Evolutionary conservation across 2,113 vertebrate genomes (phyloP).

Genomic region (Spilogale gracilis): DNA sequence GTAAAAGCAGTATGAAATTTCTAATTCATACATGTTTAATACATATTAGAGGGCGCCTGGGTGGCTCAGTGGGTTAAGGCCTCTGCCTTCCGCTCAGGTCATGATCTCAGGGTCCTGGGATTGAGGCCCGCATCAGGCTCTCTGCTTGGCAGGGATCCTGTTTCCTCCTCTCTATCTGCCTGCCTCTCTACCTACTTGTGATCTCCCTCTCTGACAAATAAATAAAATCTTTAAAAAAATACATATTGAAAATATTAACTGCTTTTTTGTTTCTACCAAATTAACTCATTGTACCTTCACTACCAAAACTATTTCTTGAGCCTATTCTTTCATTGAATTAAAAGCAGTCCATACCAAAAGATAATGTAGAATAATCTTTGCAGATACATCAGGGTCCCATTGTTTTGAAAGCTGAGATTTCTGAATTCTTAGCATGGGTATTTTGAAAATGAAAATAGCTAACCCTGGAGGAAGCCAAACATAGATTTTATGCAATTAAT

Average conservation of each 20-base stretch:
- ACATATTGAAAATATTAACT: not conserved
- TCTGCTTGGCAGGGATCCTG: too few relatives aligned
- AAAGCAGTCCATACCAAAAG: not conserved
- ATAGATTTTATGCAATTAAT: not conserved
- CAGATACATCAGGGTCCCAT: not conserved
- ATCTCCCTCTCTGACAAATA: too few relatives aligned
- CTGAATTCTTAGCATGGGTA: not conserved
- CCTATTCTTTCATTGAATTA: not conserved
- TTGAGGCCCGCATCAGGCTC: too few relatives aligned
- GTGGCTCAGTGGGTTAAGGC: too few relatives aligned
- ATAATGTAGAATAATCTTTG: not conserved
- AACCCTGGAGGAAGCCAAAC: not conserved
- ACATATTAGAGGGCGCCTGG: not conserved
- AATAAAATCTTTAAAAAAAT: too few relatives aligned
- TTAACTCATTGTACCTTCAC: not conserved
- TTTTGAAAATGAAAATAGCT: conserved; percentile 4
- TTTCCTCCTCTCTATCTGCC: too few relatives aligned
- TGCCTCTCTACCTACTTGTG: too few relatives aligned
- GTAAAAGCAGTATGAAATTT: not conserved
- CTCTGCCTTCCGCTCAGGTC: too few relatives aligned
- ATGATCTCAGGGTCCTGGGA: too few relatives aligned
- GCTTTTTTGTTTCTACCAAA: not conserved
- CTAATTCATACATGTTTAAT: not conserved
- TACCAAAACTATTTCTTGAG: not conserved
- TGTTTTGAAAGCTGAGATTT: not conserved